phyloP scores from a whole-genome alignment of 2,113 vertebrate species.

The Phocoena phocoena region DNA sequence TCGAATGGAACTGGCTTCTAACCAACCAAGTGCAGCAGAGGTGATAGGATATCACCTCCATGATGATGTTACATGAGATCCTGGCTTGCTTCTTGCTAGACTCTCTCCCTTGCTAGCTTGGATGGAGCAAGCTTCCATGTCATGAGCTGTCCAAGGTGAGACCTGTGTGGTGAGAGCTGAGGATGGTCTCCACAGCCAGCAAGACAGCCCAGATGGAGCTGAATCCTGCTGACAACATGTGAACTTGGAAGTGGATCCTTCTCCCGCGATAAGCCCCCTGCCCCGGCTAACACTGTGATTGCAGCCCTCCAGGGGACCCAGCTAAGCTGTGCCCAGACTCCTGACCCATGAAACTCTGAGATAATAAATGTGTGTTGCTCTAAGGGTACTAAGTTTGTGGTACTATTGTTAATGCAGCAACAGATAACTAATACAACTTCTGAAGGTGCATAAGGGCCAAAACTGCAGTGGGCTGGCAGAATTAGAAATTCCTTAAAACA shows the following conservation, averaged over 20 bases:
- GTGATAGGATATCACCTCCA: background rate
- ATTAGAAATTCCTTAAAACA: background rate
- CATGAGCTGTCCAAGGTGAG: background rate
- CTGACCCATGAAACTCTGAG: background rate
- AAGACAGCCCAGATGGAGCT: background rate
- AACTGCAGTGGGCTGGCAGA: background rate
- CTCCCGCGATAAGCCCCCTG: rapidly evolving
- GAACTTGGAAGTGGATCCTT: background rate
- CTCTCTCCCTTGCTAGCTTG: background rate
- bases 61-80: rapidly evolving
- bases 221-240: too few species aligned
- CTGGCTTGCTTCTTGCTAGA: background rate
- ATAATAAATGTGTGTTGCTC: background rate
- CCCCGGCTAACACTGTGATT: too few species aligned
- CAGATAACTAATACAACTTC: background rate
- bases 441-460: background rate
- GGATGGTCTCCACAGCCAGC: background rate
- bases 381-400: background rate
- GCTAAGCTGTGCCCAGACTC: background rate
- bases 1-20: background rate
- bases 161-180: rapidly evolving
- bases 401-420: background rate
- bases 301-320: background rate
- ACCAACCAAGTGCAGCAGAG: background rate
- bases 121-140: rapidly evolving